These are phyloP conservation scores for Progne subis DNA, from an alignment of 2,113 vertebrate genomes.

Conservation along the genomic window DNA sequence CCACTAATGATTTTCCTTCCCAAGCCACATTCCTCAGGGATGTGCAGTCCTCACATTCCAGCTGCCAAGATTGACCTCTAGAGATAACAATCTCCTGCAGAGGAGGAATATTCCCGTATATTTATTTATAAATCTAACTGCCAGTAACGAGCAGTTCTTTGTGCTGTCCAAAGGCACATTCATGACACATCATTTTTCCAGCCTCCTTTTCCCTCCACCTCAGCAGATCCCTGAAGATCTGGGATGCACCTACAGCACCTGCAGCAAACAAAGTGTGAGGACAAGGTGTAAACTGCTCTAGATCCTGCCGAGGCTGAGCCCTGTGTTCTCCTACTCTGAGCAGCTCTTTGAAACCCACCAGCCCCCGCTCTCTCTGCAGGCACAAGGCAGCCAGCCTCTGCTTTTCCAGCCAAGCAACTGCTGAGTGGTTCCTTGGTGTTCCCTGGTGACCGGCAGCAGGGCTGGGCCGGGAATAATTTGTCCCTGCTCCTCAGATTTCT, in stretches of 20 bases:
- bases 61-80: too few relatives aligned
- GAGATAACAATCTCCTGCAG: background rate
- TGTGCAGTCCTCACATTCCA: background rate
- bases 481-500: background rate
- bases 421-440: accelerated
- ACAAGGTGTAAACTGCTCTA: background rate
- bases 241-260: background rate
- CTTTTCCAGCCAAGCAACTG: background rate
- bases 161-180: background rate
- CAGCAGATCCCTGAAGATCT: background rate
- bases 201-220: background rate
- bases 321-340: background rate
- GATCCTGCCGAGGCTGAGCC: background rate
- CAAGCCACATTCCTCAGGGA: background rate
- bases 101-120: background rate
- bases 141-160: background rate
- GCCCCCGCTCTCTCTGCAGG: background rate
- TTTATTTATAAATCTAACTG: background rate
- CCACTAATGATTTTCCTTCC: background rate
- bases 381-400: background rate
- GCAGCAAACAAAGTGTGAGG: accelerated
- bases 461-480: background rate
- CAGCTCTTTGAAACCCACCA: background rate
- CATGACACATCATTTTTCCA: background rate
- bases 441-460: too few relatives aligned